Conservation (phyloP, 2,888 invertebrate genomes). For the Noctua comes region DNA sequence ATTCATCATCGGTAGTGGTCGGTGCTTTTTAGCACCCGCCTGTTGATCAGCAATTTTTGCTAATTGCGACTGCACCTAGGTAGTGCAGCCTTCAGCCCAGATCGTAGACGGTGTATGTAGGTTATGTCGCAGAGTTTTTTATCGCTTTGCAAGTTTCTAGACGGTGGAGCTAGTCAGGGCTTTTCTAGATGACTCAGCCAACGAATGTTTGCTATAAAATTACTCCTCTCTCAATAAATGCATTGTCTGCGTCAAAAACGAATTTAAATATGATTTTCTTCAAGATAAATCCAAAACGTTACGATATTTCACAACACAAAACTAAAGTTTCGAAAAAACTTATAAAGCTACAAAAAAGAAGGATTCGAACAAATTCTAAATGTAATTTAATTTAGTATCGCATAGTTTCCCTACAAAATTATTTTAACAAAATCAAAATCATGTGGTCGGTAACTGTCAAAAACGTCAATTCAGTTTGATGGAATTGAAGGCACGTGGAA, state of each 20-base stretch:
- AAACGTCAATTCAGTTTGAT: constrained; percentile 51
- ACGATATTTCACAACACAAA: constrained; percentile 4
- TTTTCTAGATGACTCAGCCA: constrained; percentile 7
- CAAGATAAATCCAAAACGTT: not conserved
- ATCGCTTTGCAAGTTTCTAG: not conserved
- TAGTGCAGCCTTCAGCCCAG: not conserved
- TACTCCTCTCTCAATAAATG: not conserved
- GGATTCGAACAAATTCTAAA: constrained; percentile 22
- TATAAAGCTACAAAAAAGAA: constrained; percentile 6
- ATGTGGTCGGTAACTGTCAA: constrained; percentile 59
- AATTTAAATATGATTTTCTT: constrained; percentile 29
- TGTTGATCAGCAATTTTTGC: constrained; percentile 40
- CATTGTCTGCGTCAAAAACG: constrained; percentile 10
- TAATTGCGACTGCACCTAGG: constrained; percentile 3
- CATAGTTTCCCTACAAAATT: constrained; percentile 48
- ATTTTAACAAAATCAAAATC: constrained; percentile 55
- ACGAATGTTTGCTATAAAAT: constrained; percentile 5
- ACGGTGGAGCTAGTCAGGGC: not conserved
- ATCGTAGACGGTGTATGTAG: not conserved
- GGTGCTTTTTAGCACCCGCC: constrained; percentile 20
- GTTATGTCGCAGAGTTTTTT: not conserved
- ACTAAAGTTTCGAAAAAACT: not conserved
- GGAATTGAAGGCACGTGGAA: not conserved
- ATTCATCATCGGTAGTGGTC: constrained; percentile 80
- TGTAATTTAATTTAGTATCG: constrained; percentile 33